Base-by-base conservation (phyloP, 2,888 invertebrate species). In the Penaeus monodon region DNA sequence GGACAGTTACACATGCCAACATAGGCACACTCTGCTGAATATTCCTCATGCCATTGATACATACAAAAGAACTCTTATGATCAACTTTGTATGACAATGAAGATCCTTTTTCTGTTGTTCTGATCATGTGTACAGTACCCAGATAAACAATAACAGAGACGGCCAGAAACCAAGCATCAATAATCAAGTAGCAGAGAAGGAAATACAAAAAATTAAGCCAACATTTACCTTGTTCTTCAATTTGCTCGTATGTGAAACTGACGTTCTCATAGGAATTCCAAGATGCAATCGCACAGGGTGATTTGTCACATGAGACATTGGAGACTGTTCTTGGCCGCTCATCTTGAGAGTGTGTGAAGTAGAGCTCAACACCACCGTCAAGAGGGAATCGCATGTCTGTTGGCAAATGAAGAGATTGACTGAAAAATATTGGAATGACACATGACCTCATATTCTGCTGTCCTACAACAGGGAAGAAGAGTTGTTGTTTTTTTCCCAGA, bases 291-390 rank as follows among this genome's bases (percentile, higher is more conserved):
- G 89, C 86, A 49, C 89, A 89, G 12, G 86, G 88, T 17, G 88
- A 84, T 63, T 88, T 89, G 86, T 89, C 89, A 29, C 90, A 90
- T 8, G 85, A 85, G 14, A 89, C 90, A 65, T 88, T 89, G 44
- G 90, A 90, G 20, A 89, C 88, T n/a, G 85, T 78, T 29, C 79
- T 78, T 17, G 89, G 88, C 29, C 86, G 88, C 73, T 89, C 89
- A 33, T 89, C 89, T 89, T 92, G 93, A 88, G 93, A 94, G 90
- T 94, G 94, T 77, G 96, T 95, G 93, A 97, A 96, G 91, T 96
- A 95, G 86, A 97, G 94, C 92, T 97, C 96, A 85, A 97, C 96
- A n/a, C 96, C 96, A 44, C 96, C 96, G 92, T 96, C 95, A 74
- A 94, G 93, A n/a, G 96, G 96, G 93, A 97, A 97, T 91, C 96